These are phyloP conservation scores for Pygoscelis antarcticus DNA, from an alignment of 2,113 vertebrate genomes.

Conservation along the genomic window DNA sequence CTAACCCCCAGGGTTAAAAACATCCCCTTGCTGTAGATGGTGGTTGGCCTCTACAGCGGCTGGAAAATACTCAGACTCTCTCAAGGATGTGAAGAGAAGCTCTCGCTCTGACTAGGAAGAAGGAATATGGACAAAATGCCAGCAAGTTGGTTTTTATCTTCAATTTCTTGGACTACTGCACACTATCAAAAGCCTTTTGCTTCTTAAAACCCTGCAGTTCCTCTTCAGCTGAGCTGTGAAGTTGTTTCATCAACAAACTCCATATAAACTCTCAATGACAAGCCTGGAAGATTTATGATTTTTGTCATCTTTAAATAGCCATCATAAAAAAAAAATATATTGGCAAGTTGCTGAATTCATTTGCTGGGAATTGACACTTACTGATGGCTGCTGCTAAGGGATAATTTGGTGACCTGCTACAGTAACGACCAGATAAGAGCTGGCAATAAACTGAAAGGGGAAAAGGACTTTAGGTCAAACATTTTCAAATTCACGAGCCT, in stretches of 20 bases:
- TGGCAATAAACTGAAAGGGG: neutral
- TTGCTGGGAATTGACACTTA: constrained; percentile 49
- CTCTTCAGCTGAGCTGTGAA: constrained; percentile 46
- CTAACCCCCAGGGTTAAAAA: neutral
- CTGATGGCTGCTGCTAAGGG: constrained; percentile 25
- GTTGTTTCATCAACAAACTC: constrained; percentile 55
- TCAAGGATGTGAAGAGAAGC: neutral
- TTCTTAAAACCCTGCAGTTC: constrained; percentile 25
- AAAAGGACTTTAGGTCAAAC: constrained; percentile 33
- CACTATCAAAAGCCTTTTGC: constrained; percentile 41
- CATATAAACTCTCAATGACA: constrained; percentile 37
- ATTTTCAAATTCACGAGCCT: neutral
- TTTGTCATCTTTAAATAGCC: constrained; percentile 59
- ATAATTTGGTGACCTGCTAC: constrained; percentile 14
- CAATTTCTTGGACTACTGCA: constrained; percentile 60
- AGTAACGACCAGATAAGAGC: constrained; percentile 29
- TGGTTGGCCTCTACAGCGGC: neutral
- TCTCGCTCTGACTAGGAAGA: neutral
- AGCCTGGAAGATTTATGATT: constrained; percentile 47
- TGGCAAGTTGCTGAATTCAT: constrained; percentile 16
- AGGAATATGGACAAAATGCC: neutral
- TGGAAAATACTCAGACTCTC: neutral
- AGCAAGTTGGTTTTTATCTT: constrained; percentile 14
- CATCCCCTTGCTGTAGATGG: neutral
- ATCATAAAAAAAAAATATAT: neutral